Evolutionary conservation across 1,140 invertebrate genomes (phyloP).

Genomic region (Helicoverpa armigera): DNA sequence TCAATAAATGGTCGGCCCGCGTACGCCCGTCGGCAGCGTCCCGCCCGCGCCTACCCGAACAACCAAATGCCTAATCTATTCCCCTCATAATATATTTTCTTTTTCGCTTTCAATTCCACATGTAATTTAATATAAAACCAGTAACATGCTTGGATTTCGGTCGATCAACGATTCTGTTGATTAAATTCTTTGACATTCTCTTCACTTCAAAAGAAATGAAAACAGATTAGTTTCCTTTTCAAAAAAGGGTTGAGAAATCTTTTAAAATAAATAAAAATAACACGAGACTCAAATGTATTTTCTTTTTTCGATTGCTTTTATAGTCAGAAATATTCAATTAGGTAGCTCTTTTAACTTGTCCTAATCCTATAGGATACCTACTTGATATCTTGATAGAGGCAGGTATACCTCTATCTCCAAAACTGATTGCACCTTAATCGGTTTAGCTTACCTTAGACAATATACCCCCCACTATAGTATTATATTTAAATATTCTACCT

Average conservation of each 20-base stretch:
- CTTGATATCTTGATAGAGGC: too few relatives aligned
- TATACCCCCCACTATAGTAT: too few relatives aligned
- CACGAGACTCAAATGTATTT: neutral
- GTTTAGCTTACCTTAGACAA: too few relatives aligned
- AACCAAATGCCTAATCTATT: conserved; percentile 29
- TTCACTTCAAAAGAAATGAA: conserved; percentile 25
- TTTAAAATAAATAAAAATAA: neutral
- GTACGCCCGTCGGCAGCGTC: conserved; percentile 54
- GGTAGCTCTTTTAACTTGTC: too few relatives aligned
- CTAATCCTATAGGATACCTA: too few relatives aligned
- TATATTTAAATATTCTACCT: too few relatives aligned
- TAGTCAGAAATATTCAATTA: neutral
- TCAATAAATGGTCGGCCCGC: conserved; percentile 79
- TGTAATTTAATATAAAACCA: conserved; percentile 36
- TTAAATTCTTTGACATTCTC: conserved; percentile 31
- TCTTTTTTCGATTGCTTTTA: neutral
- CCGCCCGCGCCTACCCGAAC: conserved; percentile 4
- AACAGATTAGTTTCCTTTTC: conserved; percentile 11
- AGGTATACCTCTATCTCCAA: too few relatives aligned
- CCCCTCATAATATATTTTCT: conserved; percentile 40
- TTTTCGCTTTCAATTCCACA: conserved; percentile 39
- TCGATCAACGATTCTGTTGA: conserved; percentile 27
- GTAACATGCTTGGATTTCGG: conserved; percentile 33
- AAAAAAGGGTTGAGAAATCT: neutral
- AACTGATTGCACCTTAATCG: too few relatives aligned